These are phyloP conservation scores for Leptobrachium ailaonicum DNA, from an alignment of 2,113 vertebrate genomes.

Conservation along the genomic window DNA sequence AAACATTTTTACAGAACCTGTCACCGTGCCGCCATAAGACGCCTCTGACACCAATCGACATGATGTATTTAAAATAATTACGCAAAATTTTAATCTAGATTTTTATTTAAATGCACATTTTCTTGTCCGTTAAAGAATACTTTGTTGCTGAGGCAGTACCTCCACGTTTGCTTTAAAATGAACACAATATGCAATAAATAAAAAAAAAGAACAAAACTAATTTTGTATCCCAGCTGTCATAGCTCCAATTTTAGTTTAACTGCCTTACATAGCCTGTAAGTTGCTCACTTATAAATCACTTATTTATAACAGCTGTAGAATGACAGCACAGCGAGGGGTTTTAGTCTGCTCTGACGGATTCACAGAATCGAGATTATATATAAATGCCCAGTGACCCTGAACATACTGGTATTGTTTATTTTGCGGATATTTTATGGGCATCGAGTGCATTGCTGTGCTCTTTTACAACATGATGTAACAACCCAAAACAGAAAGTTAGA, in stretches of 20 bases:
- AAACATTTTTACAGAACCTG: background rate
- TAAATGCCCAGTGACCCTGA: conserved; percentile 42
- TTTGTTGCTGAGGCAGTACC: conserved; percentile 61
- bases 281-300: conserved; percentile 64
- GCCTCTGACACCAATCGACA: conserved; percentile 49
- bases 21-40: conserved; percentile 37
- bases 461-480: too few relatives aligned
- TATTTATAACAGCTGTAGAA: conserved; percentile 63
- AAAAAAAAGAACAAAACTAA: conserved; percentile 52
- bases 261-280: conserved; percentile 57
- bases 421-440: background rate
- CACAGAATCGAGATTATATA: background rate
- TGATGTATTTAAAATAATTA: conserved; percentile 60
- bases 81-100: conserved; percentile 13
- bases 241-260: conserved; percentile 59
- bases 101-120: conserved; percentile 56
- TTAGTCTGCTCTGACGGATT: background rate
- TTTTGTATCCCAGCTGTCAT: conserved; percentile 62
- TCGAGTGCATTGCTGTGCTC: too few relatives aligned
- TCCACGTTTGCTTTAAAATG: conserved; percentile 53
- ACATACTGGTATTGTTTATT: conserved; percentile 14
- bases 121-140: conserved; percentile 53
- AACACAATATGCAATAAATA: conserved; percentile 61
- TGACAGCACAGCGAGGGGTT: conserved; percentile 32
- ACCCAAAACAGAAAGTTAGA: too few relatives aligned